Evolutionary conservation across 2,888 invertebrate genomes (phyloP).

Genomic region (Zygothrica quintamaculata): DNA sequence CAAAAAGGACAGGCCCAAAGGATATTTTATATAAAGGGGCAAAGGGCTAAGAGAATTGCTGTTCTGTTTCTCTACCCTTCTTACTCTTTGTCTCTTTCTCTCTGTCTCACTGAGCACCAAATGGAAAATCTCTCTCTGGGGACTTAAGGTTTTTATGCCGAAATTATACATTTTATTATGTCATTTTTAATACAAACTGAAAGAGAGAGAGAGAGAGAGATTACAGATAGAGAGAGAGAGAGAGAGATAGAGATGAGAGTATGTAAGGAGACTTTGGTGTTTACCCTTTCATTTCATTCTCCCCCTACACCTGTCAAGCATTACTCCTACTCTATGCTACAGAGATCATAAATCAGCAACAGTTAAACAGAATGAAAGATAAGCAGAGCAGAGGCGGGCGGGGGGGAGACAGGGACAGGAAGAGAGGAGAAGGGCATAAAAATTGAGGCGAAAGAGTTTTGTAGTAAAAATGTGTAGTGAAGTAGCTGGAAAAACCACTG

Average conservation of each 20-base stretch:
- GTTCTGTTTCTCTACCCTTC: conserved; percentile 1
- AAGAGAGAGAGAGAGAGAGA: conserved; percentile 37
- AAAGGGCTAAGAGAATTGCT: not conserved
- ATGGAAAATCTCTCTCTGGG: conserved; percentile 52
- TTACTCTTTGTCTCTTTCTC: not conserved
- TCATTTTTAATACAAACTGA: conserved; percentile 59
- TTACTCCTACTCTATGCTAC: not conserved
- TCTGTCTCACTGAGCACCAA: not conserved
- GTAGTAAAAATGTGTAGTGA: conserved; percentile 1
- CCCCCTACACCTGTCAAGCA: conserved; percentile 3
- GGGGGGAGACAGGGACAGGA: too few species aligned
- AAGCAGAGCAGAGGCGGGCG: conserved; percentile 35
- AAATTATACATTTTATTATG: conserved; percentile 78
- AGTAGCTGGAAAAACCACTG: conserved; percentile 15
- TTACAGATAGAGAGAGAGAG: conserved; percentile 54
- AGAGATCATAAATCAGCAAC: conserved; percentile 67
- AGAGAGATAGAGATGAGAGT: conserved; percentile 31
- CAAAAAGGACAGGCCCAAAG: conserved; percentile 32
- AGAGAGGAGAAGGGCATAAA: too few species aligned
- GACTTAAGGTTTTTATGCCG: conserved; percentile 69
- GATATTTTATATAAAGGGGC: not conserved
- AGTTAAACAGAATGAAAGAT: conserved; percentile 49
- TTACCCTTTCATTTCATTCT: too few species aligned
- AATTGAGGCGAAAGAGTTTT: conserved; percentile 13
- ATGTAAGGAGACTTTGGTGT: conserved; percentile 33